Evolutionary conservation across 2,888 invertebrate species (phyloP).

Genomic region (Trachelus troglodyta): DNA sequence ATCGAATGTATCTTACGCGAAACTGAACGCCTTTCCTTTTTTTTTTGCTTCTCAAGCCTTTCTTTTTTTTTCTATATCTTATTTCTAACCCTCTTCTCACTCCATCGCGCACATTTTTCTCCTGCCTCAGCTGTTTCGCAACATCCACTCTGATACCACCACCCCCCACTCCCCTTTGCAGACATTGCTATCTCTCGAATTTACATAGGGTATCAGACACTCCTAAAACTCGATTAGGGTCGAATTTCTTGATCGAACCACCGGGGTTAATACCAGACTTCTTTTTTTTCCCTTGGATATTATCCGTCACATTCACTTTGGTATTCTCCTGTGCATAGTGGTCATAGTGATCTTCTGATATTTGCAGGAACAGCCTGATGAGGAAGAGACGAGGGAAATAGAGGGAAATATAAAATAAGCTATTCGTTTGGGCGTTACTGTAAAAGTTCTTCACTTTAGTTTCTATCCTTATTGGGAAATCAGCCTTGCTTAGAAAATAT

Average conservation of each 20-base stretch:
- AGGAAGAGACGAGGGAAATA: neutral
- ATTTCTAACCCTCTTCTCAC: neutral
- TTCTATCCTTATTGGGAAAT: neutral
- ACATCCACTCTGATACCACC: neutral
- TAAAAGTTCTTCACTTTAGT: neutral
- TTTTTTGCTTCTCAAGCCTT: slow-evolving; percentile 16
- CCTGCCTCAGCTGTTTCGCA: neutral
- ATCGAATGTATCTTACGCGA: neutral
- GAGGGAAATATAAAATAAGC: too few relatives aligned
- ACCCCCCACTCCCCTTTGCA: neutral
- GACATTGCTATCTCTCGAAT: neutral
- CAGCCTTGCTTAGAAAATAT: neutral
- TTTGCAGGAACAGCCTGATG: neutral
- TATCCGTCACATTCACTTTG: neutral
- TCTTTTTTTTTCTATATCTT: neutral
- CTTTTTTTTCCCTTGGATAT: neutral
- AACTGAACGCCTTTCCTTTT: slow-evolving; percentile 10
- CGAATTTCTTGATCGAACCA: neutral
- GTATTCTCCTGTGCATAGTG: neutral
- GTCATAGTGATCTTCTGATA: neutral
- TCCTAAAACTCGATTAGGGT: neutral
- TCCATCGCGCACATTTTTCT: neutral
- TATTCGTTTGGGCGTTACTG: too few relatives aligned
- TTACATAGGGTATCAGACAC: neutral
- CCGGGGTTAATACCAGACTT: neutral